These are phyloP conservation scores for Eurypyga helias DNA, from an alignment of 2,113 vertebrate genomes.

Conservation along the genomic window DNA sequence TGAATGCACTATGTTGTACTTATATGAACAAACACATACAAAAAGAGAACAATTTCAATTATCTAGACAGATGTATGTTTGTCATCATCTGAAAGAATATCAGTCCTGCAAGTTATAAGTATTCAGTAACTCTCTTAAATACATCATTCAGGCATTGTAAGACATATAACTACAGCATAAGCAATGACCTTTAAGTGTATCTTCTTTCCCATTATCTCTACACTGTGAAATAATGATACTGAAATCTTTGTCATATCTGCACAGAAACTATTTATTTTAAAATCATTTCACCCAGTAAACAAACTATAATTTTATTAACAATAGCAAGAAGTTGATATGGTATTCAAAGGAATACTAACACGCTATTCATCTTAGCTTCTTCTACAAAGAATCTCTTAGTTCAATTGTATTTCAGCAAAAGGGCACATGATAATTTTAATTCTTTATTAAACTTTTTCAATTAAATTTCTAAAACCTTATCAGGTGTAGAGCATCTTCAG, in stretches of 20 bases:
- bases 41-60: constrained; percentile 37
- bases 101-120: constrained; percentile 30
- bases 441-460: constrained; percentile 71
- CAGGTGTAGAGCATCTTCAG: constrained; percentile 41
- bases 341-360: constrained; percentile 63
- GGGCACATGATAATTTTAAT: constrained; percentile 59
- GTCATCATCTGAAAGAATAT: constrained; percentile 54
- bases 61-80: constrained; percentile 64
- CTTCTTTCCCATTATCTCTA: constrained; percentile 62
- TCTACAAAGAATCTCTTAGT: constrained; percentile 18
- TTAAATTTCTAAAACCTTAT: constrained; percentile 72
- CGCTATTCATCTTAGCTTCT: constrained; percentile 23
- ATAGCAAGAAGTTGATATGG: constrained; percentile 43
- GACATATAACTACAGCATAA: constrained; percentile 52
- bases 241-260: constrained; percentile 61
- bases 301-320: constrained; percentile 74
- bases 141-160: constrained; percentile 66
- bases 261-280: constrained; percentile 73
- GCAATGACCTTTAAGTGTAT: constrained; percentile 73
- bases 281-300: constrained; percentile 59
- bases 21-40: constrained; percentile 56
- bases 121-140: constrained; percentile 60
- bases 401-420: constrained; percentile 44
- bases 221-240: constrained; percentile 49
- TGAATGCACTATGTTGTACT: constrained; percentile 65